phyloP scores from a whole-genome alignment of 2,797 vertebrate genomes.

The Dromococcyx pavoninus region DNA sequence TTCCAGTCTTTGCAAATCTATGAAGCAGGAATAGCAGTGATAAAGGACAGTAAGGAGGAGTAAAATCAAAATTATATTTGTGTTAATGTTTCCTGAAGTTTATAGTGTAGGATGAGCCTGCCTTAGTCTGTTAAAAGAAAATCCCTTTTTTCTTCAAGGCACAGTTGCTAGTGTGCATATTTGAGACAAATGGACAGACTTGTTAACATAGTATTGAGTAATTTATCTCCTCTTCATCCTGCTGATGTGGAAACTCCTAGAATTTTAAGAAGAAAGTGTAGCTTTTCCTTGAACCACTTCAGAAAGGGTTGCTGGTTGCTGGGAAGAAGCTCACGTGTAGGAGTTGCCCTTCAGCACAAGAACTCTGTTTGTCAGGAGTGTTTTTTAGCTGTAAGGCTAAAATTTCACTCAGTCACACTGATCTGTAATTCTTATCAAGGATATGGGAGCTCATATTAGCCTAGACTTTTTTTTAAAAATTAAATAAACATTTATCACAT shows the following conservation, averaged over 20 bases:
- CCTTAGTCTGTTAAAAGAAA: background rate
- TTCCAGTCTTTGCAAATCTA: background rate
- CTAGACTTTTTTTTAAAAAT: background rate
- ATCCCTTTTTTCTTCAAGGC: background rate
- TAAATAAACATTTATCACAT: background rate
- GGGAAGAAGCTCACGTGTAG: background rate
- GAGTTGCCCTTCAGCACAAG: background rate
- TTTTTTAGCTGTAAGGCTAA: background rate
- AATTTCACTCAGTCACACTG: background rate
- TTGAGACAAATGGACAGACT: background rate
- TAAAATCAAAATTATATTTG: background rate
- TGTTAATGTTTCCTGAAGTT: background rate
- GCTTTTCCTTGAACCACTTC: background rate
- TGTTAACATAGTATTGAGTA: background rate
- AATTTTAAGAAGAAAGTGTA: background rate
- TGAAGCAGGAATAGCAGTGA: background rate
- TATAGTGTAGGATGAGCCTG: background rate
- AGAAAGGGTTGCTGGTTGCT: background rate
- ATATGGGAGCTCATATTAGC: background rate
- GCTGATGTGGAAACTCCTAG: slow-evolving; percentile 4
- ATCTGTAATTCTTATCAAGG: background rate
- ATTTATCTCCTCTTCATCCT: background rate
- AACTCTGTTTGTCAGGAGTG: background rate
- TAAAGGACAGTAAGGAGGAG: background rate
- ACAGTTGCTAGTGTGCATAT: background rate